phyloP scores from a whole-genome alignment of 2,797 vertebrate species.

The Podargus strigoides region DNA sequence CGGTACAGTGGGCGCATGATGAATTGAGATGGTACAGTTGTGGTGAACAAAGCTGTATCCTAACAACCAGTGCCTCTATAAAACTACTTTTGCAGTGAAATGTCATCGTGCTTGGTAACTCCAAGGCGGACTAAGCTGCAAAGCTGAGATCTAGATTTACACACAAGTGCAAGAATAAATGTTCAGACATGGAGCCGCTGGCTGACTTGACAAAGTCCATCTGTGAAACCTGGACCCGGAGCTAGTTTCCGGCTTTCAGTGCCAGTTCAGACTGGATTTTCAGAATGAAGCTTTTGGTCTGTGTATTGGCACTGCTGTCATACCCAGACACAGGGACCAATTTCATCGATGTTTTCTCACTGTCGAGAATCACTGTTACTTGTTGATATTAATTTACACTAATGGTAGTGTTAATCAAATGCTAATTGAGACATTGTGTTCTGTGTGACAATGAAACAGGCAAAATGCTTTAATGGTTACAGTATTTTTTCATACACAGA shows the following conservation, averaged over 20 bases:
- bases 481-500: rapidly evolving
- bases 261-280: not conserved
- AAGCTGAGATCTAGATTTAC: not conserved
- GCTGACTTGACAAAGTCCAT: not conserved
- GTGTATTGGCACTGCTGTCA: not conserved
- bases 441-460: not conserved
- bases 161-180: not conserved
- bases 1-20: not conserved
- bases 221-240: not conserved
- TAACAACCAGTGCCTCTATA: not conserved
- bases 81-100: not conserved
- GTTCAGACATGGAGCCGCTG: not conserved
- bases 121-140: not conserved
- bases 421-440: not conserved
- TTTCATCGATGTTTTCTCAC: not conserved
- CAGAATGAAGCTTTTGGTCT: not conserved
- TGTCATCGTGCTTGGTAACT: not conserved
- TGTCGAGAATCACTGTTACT: not conserved
- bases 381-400: not conserved
- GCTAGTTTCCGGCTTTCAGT: not conserved
- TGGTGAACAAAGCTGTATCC: not conserved
- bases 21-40: not conserved
- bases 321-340: not conserved
- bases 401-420: not conserved
- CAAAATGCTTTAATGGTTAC: not conserved